phyloP scores from a whole-genome alignment of 1,140 invertebrate species.

The Eueides isabella region DNA sequence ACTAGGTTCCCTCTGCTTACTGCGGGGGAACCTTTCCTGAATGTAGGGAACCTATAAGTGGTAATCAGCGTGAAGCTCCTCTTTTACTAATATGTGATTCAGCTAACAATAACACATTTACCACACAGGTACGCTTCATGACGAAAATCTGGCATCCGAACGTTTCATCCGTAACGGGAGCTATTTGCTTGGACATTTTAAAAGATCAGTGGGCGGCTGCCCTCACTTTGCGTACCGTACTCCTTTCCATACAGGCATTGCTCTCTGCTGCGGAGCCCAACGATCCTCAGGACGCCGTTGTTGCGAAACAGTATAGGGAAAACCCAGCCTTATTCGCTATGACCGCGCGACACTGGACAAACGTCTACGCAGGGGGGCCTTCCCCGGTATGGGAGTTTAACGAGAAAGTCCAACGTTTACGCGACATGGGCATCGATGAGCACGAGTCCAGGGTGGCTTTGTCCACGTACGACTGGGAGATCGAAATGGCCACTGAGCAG shows the following conservation, averaged over 20 bases:
- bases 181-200: conserved; percentile 99
- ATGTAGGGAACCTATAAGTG: too few relatives aligned
- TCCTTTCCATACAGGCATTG: conserved; percentile 60
- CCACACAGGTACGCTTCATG: conserved; percentile 91
- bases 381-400: conserved; percentile 87
- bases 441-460: conserved; percentile 91
- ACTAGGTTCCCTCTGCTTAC: too few relatives aligned
- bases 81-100: too few relatives aligned
- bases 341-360: conserved; percentile 88
- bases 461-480: conserved; percentile 94
- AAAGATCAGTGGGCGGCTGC: conserved; percentile 99
- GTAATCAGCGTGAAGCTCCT: too few relatives aligned
- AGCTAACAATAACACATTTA: not conserved
- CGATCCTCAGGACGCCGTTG: conserved; percentile 64
- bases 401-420: conserved; percentile 90
- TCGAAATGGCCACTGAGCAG: conserved; percentile 93
- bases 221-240: conserved; percentile 97
- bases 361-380: conserved; percentile 94
- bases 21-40: too few relatives aligned
- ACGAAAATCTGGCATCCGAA: conserved; percentile 99
- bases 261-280: conserved; percentile 60
- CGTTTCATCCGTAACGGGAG: conserved; percentile 99
- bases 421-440: conserved; percentile 95
- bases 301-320: conserved; percentile 62
- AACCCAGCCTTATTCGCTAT: conserved; percentile 51